phyloP scores from a whole-genome alignment of 1,140 invertebrate genomes.

The Wasmannia auropunctata region DNA sequence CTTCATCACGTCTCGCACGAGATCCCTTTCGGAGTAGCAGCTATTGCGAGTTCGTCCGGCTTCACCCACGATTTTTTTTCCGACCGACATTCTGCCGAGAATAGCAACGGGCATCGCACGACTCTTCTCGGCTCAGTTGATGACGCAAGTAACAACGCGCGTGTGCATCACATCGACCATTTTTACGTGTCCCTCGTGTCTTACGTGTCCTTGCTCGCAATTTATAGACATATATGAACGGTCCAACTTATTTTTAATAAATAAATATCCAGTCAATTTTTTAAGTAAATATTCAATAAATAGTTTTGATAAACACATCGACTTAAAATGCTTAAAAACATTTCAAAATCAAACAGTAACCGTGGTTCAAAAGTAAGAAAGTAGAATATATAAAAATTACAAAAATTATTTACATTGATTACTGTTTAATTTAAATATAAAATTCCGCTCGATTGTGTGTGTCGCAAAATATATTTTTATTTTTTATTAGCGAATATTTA shows the following conservation, averaged over 20 bases:
- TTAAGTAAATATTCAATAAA: background rate
- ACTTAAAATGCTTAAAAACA: too few species aligned
- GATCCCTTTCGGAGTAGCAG: slow-evolving; percentile 7
- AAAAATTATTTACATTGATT: background rate
- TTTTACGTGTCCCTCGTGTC: background rate
- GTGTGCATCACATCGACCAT: slow-evolving; percentile 24
- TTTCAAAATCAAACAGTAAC: too few species aligned
- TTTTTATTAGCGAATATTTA: background rate
- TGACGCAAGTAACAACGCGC: slow-evolving; percentile 31
- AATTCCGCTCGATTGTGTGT: background rate
- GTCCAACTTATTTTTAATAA: background rate
- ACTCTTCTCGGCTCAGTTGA: slow-evolving; percentile 16
- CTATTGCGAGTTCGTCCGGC: slow-evolving; percentile 54
- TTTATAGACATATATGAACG: background rate
- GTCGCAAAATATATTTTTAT: background rate
- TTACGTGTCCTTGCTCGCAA: background rate
- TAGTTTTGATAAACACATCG: background rate
- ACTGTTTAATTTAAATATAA: too few species aligned
- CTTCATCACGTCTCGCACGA: slow-evolving; percentile 28
- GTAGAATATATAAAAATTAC: background rate
- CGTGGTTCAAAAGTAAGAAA: too few species aligned
- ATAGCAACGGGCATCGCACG: slow-evolving; percentile 27
- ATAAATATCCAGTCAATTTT: background rate
- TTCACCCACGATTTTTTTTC: slow-evolving; percentile 38
- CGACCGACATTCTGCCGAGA: slow-evolving; percentile 31